phyloP scores from a whole-genome alignment of 2,797 vertebrate species.

The Chiroxiphia lanceolata region DNA sequence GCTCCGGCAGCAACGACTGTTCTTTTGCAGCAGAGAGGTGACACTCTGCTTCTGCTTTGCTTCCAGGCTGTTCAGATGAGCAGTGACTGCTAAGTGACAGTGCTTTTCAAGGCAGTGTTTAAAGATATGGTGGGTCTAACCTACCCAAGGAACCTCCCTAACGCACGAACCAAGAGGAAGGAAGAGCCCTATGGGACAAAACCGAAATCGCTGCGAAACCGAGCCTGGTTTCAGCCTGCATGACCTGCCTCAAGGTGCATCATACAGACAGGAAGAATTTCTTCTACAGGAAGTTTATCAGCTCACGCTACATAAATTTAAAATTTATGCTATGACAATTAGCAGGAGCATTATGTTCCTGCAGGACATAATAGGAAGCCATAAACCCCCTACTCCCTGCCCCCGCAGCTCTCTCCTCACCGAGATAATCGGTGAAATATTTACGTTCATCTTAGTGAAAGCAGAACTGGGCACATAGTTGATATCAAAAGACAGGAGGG shows the following conservation, averaged over 20 bases:
- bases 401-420: not conserved
- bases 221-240: not conserved
- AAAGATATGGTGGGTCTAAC: not conserved
- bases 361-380: not conserved
- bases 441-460: not conserved
- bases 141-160: not conserved
- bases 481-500: not conserved
- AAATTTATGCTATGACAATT: not conserved
- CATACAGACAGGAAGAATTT: not conserved
- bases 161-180: not conserved
- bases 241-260: not conserved
- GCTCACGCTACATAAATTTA: not conserved
- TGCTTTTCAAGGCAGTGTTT: not conserved
- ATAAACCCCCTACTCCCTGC: too few relatives aligned
- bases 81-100: not conserved
- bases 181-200: not conserved
- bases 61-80: not conserved
- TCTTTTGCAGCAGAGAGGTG: conserved; percentile 5
- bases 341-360: not conserved
- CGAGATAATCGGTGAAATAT: not conserved
- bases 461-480: not conserved
- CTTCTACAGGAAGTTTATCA: not conserved
- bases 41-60: not conserved
- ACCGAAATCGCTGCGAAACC: not conserved
- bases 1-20: not conserved